Evolutionary conservation across 2,113 vertebrate species (phyloP), one percentile per base, ranked within the genome.

Genomic region (Hippoglossus stenolepis): DNA sequence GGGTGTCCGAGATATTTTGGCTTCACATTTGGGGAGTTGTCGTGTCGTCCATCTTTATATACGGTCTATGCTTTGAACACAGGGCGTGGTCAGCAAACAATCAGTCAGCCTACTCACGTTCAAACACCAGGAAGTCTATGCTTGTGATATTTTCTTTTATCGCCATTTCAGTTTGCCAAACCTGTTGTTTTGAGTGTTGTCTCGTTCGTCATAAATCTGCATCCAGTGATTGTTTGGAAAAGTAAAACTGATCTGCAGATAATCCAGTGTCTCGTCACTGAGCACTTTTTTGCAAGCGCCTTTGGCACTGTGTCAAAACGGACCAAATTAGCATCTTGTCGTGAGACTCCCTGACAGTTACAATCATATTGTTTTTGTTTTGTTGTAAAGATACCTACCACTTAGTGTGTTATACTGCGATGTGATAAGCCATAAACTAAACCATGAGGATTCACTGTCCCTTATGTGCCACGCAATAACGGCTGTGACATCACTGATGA

Each of bases 401-500:
- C 23, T 66, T 70, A 70, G 0, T 83, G 43, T 59, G 20, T 60
- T 43, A 67, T 73, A 65, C 70, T 68, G 82, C 73, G 71, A 72
- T 82, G 85, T 62, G 66, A 91, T 79, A 93, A 93, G 91, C 90
- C 91, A 91, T 93, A 91, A 87, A 17, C 11, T n/a, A 31, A 86
- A 75, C 47, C 26, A 31, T 54, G 62, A 85, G 72, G 65, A 77
- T 84, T n/a, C 65, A 64, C 21, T 66, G 23, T 86, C 71, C 58
- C 66, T 73, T 71, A 66, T 79, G 80, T 81, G 70, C 83, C 79
- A 68, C 21, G 82, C 82, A 85, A 83, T 85, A 87, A 89, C 12
- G 43, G 77, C 77, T 86, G 83, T 84, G 83, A 87, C 49, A 28
- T 84, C 23, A 61, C 76, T 47, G 26, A 70, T 9, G 31, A 73